A percentile compares a stretch with the other conserved stretches of the same genome.
Conservation (phyloP, 2,888 invertebrate species). For the Notocelia uddmanniana region DNA sequence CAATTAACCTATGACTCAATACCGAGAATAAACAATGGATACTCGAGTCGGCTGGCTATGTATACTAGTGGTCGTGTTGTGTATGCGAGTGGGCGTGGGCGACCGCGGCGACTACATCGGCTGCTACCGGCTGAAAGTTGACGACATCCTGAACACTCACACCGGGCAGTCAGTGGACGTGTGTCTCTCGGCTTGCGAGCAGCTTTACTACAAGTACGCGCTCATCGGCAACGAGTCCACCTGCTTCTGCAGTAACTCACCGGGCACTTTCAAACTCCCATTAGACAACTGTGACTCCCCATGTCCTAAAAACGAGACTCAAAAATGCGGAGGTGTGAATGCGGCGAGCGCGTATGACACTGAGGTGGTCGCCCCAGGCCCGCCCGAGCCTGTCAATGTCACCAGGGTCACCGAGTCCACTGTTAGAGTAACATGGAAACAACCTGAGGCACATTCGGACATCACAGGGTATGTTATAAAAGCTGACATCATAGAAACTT, state of each 20-base stretch:
- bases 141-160: conserved; percentile 74
- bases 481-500: conserved; percentile 85
- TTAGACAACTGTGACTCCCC: conserved; percentile 80
- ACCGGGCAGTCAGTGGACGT: conserved; percentile 81
- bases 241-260: conserved; percentile 78
- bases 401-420: conserved; percentile 87
- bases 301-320: conserved; percentile 87
- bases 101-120: conserved; percentile 80
- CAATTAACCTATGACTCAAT: conserved; percentile 46
- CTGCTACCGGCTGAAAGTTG: conserved; percentile 69
- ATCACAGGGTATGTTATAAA: conserved; percentile 86
- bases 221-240: conserved; percentile 76
- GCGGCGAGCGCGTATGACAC: conserved; percentile 90
- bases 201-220: conserved; percentile 79
- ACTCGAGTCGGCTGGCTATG: conserved; percentile 27
- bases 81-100: conserved; percentile 52
- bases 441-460: conserved; percentile 82
- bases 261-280: conserved; percentile 76
- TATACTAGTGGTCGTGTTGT: conserved; percentile 50
- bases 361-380: conserved; percentile 87
- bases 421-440: conserved; percentile 85
- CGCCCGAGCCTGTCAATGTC: conserved; percentile 87
- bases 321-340: conserved; percentile 89
- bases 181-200: conserved; percentile 78
- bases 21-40: conserved; percentile 47